Percentiles rank a stretch among this genome's conserved stretches.
These are phyloP conservation scores for Echiichthys vipera DNA, from an alignment of 2,797 vertebrate genomes.

Conservation along the genomic window DNA sequence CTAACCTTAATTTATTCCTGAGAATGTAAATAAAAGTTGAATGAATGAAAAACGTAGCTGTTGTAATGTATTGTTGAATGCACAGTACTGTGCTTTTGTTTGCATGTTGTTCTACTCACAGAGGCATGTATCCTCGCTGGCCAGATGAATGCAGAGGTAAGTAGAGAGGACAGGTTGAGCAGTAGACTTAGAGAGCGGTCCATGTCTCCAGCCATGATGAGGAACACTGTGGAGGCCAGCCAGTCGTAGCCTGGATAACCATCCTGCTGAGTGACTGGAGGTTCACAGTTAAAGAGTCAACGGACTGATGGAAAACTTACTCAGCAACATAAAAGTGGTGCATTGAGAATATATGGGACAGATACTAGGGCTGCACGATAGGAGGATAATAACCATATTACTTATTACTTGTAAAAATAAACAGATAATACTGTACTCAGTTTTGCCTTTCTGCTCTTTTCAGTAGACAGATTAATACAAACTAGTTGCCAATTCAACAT, in stretches of 20 bases:
- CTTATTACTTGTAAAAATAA: too few relatives aligned
- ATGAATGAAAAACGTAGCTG: too few relatives aligned
- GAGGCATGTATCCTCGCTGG: constrained; percentile 89
- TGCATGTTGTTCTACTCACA: constrained; percentile 80
- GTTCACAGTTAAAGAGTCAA: constrained; percentile 84
- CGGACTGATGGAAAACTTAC: background rate
- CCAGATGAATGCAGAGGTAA: constrained; percentile 94
- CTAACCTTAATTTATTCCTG: too few relatives aligned
- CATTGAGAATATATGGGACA: background rate
- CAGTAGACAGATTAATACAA: too few relatives aligned
- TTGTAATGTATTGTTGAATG: background rate
- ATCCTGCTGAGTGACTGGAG: constrained; percentile 84
- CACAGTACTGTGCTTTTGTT: background rate
- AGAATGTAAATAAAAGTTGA: too few relatives aligned
- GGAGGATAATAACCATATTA: too few relatives aligned
- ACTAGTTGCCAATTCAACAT: too few relatives aligned
- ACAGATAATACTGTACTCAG: too few relatives aligned
- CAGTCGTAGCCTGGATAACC: constrained; percentile 90
- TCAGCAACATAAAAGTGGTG: background rate
- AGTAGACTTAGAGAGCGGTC: constrained; percentile 86
- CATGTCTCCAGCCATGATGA: constrained; percentile 89
- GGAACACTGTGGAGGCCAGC: constrained; percentile 92
- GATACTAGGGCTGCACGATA: too few relatives aligned
- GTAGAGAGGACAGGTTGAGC: constrained; percentile 87
- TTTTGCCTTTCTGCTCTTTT: too few relatives aligned